These are phyloP conservation scores for Chionis minor DNA, from an alignment of 2,113 vertebrate species.

Conservation along the genomic window DNA sequence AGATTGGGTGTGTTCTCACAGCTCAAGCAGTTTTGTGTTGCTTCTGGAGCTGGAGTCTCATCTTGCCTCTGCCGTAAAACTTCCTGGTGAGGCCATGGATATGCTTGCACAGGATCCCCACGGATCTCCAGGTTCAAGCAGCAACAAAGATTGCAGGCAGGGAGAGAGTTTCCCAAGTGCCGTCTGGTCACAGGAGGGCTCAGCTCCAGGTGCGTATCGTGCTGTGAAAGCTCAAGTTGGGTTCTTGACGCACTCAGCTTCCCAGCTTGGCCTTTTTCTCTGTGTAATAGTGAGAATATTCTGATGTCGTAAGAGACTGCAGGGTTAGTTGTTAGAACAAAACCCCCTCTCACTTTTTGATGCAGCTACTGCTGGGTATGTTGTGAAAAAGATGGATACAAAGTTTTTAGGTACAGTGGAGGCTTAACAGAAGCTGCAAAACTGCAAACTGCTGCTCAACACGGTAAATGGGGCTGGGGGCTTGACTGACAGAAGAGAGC, in stretches of 20 bases:
- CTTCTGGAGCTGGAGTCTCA: neutral
- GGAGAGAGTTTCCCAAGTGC: neutral
- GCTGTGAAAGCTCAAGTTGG: neutral
- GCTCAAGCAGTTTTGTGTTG: neutral
- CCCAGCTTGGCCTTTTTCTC: neutral
- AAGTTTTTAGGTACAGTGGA: neutral
- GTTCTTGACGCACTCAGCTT: neutral
- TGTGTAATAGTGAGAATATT: fast-evolving
- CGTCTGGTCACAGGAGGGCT: neutral
- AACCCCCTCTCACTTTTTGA: neutral
- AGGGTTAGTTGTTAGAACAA: neutral
- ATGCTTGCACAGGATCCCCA: neutral
- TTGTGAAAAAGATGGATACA: neutral
- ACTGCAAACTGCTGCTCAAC: neutral
- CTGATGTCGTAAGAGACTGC: neutral
- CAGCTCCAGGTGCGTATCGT: fast-evolving
- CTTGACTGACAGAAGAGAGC: neutral
- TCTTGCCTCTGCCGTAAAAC: neutral
- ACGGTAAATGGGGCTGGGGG: neutral
- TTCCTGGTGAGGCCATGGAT: neutral
- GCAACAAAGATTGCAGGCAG: too few species aligned
- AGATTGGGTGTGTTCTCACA: neutral
- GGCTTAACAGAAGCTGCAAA: neutral
- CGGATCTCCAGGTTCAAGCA: neutral
- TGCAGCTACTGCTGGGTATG: neutral